These are phyloP conservation scores for Agrotis puta DNA, from an alignment of 2,888 invertebrate genomes.

Conservation along the genomic window DNA sequence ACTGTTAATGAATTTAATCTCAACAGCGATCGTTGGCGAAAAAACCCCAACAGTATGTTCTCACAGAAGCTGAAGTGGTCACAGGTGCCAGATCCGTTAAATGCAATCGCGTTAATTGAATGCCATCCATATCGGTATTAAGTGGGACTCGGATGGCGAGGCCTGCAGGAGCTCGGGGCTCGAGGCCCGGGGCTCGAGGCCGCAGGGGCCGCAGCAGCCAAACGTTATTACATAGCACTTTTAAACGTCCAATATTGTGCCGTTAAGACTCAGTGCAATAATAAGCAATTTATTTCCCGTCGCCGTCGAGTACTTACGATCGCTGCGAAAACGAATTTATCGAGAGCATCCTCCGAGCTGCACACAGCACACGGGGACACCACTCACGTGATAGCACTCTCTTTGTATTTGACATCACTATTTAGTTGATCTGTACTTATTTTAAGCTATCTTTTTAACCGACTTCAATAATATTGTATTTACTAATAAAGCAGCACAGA, in stretches of 20 bases:
- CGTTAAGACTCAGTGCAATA: conserved; percentile 54
- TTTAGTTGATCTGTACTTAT: neutral
- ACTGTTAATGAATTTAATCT: neutral
- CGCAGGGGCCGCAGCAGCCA: neutral
- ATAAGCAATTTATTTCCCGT: conserved; percentile 62
- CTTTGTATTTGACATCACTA: neutral
- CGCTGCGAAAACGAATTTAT: conserved; percentile 30
- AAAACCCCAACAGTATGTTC: conserved; percentile 1
- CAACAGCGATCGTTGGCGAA: neutral
- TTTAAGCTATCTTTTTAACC: neutral
- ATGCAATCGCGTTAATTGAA: conserved; percentile 73
- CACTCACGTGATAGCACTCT: neutral
- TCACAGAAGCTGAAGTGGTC: conserved; percentile 1
- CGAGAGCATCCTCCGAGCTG: conserved; percentile 15
- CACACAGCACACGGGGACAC: neutral
- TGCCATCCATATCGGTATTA: conserved; percentile 70
- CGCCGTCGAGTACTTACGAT: conserved; percentile 34
- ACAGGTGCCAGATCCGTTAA: conserved; percentile 14
- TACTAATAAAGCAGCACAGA: neutral
- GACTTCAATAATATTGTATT: neutral
- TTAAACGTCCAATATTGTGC: conserved; percentile 29
- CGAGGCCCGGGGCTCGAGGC: neutral
- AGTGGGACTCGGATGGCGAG: conserved; percentile 51
- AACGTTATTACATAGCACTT: conserved; percentile 34
- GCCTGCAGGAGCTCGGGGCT: no score